Conservation (phyloP, 2,888 invertebrate genomes). For the Stenoptilia bipunctidactyla region DNA sequence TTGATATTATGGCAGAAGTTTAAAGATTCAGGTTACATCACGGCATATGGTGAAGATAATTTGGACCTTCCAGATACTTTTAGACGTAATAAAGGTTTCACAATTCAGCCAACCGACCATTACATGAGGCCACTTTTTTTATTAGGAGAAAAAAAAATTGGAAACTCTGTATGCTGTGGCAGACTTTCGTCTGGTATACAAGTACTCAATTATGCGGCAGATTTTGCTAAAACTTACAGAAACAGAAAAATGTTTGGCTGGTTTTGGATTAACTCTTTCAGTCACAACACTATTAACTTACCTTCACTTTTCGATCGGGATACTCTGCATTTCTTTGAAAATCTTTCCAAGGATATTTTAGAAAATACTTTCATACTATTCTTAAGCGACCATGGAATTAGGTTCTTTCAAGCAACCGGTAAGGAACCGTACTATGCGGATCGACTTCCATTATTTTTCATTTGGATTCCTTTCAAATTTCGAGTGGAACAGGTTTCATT, state of each 20-base stretch:
- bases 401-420: slow-evolving; percentile 74
- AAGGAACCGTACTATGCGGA: slow-evolving; percentile 84
- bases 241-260: slow-evolving; percentile 77
- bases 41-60: slow-evolving; percentile 83
- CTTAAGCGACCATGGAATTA: slow-evolving; percentile 82
- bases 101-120: slow-evolving; percentile 81
- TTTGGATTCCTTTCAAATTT: slow-evolving; percentile 76
- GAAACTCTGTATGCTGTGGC: slow-evolving; percentile 45
- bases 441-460: slow-evolving; percentile 78
- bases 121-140: slow-evolving; percentile 81
- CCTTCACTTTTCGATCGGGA: slow-evolving; percentile 75
- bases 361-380: slow-evolving; percentile 78
- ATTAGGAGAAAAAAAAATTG: slow-evolving; percentile 67
- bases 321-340: slow-evolving; percentile 63
- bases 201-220: slow-evolving; percentile 74
- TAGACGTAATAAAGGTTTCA: slow-evolving; percentile 70
- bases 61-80: slow-evolving; percentile 77
- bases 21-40: slow-evolving; percentile 76
- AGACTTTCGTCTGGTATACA: slow-evolving; percentile 73
- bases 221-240: slow-evolving; percentile 72
- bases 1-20: slow-evolving; percentile 83
- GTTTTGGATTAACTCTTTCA: slow-evolving; percentile 82
- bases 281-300: slow-evolving; percentile 76
- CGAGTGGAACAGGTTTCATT: slow-evolving; percentile 62
- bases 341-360: slow-evolving; percentile 63